phyloP scores from a whole-genome alignment of 2,888 invertebrate genomes.

The Drosophila kanekoi region DNA sequence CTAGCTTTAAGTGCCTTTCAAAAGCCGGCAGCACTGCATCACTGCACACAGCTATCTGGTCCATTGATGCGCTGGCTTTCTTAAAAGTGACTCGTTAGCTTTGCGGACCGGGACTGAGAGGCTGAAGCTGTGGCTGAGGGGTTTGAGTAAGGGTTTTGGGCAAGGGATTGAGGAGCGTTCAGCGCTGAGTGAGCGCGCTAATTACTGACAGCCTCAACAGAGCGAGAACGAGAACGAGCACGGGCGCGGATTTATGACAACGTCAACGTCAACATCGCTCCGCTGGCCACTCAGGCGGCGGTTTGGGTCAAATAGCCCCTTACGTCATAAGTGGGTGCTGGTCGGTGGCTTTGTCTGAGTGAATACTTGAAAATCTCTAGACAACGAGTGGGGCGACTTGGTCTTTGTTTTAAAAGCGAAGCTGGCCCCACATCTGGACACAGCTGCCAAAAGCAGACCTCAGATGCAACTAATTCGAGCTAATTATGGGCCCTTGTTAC shows the following conservation, averaged over 20 bases:
- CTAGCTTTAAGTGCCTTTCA: conserved; percentile 2
- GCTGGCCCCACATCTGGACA: conserved; percentile 11
- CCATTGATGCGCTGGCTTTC: conserved; percentile 54
- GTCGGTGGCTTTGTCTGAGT: conserved; percentile 37
- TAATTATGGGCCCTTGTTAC: conserved; percentile 62
- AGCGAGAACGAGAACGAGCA: conserved; percentile 13
- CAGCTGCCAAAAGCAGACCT: conserved; percentile 63
- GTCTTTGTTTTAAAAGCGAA: conserved; percentile 16
- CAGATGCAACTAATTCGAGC: conserved; percentile 72
- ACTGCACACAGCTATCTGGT: conserved; percentile 11
- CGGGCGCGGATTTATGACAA: conserved; percentile 73
- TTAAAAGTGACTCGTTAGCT: conserved; percentile 77
- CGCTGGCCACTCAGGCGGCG: conserved; percentile 39
- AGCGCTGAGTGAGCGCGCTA: conserved; percentile 63
- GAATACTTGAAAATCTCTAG: conserved; percentile 41
- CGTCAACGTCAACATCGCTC: conserved; percentile 58
- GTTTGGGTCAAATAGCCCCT: neutral
- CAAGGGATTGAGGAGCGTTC: conserved; percentile 29
- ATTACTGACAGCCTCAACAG: conserved; percentile 72
- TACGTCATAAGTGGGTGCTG: neutral
- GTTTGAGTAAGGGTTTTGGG: neutral
- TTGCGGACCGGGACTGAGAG: conserved; percentile 40
- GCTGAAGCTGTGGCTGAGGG: conserved; percentile 1
- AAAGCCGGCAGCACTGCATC: conserved; percentile 2
- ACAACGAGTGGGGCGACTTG: conserved; percentile 35